Conservation (phyloP, 92 coral and sea anemone species). For the Porites evermanni region DNA sequence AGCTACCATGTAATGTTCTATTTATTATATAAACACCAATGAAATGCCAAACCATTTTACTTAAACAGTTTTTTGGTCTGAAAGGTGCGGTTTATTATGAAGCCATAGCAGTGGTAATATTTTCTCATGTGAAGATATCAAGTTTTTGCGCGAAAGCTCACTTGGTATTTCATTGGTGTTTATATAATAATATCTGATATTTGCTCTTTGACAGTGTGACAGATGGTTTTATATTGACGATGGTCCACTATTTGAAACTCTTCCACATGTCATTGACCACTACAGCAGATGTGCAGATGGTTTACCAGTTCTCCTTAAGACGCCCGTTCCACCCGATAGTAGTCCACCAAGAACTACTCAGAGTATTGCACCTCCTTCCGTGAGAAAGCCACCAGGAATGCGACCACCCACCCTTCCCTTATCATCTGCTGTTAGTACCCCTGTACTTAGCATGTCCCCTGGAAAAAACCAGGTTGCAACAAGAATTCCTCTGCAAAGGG, state of each 20-base stretch:
- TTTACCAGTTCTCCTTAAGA: slow-evolving; percentile 84
- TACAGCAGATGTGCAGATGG: slow-evolving; percentile 96
- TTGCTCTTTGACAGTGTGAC: slow-evolving; percentile 69
- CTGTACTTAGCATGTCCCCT: slow-evolving; percentile 30
- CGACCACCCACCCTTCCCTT: slow-evolving; percentile 35
- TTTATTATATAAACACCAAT: too few relatives aligned
- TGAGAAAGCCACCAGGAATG: slow-evolving; percentile 47
- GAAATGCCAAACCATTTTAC: too few relatives aligned
- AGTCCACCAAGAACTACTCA: slow-evolving; percentile 77
- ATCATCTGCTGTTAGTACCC: slow-evolving; percentile 48
- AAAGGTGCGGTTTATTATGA: too few relatives aligned
- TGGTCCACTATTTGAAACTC: slow-evolving; percentile 97
- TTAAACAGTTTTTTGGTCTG: too few relatives aligned
- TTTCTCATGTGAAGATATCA: too few relatives aligned
- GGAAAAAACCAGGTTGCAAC: neutral
- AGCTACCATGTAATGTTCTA: too few relatives aligned
- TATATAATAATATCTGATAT: neutral
- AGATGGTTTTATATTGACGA: slow-evolving; percentile 98
- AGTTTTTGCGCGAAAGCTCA: neutral
- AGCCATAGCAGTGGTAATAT: too few relatives aligned
- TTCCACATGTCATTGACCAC: slow-evolving; percentile 95
- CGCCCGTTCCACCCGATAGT: slow-evolving; percentile 90
- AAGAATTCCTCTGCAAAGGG: slow-evolving; percentile 20
- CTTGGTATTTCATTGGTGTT: too few relatives aligned
- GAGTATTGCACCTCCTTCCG: slow-evolving; percentile 40